Evolutionary conservation across 2,113 vertebrate genomes (phyloP).

Genomic region (Bubo bubo): DNA sequence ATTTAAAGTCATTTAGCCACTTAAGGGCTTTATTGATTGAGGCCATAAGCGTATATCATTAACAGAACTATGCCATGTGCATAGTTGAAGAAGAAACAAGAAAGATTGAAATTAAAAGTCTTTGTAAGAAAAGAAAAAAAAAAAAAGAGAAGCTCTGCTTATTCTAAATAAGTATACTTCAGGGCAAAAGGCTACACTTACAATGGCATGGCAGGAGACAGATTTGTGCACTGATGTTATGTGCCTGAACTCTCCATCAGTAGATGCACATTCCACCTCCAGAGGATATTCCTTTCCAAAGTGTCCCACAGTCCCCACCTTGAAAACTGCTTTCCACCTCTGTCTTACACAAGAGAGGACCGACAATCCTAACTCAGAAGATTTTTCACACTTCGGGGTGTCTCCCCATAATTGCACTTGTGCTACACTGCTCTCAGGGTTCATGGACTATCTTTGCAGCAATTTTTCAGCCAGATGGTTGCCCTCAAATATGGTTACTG

Average conservation of each 20-base stretch:
- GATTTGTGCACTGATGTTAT: not conserved
- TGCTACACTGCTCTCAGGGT: not conserved
- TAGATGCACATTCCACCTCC: not conserved
- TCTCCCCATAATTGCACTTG: not conserved
- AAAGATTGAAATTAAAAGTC: not conserved
- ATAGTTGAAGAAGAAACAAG: not conserved
- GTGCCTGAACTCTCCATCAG: not conserved
- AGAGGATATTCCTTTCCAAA: not conserved
- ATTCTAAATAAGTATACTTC: not conserved
- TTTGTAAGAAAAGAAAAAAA: too few relatives aligned
- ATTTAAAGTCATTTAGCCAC: not conserved
- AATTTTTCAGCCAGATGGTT: not conserved
- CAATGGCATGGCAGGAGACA: not conserved
- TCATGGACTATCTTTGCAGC: not conserved
- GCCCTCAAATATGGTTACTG: not conserved
- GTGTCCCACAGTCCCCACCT: not conserved
- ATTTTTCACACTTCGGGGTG: fast-evolving
- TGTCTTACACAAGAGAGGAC: not conserved
- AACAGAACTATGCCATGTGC: not conserved
- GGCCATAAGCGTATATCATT: not conserved
- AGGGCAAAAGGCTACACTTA: not conserved
- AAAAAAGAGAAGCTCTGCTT: not conserved
- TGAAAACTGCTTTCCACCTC: not conserved
- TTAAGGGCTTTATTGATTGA: not conserved
- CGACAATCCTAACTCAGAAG: not conserved